phyloP scores from a whole-genome alignment of 2,113 vertebrate species.

The Coptodon rendalli region DNA sequence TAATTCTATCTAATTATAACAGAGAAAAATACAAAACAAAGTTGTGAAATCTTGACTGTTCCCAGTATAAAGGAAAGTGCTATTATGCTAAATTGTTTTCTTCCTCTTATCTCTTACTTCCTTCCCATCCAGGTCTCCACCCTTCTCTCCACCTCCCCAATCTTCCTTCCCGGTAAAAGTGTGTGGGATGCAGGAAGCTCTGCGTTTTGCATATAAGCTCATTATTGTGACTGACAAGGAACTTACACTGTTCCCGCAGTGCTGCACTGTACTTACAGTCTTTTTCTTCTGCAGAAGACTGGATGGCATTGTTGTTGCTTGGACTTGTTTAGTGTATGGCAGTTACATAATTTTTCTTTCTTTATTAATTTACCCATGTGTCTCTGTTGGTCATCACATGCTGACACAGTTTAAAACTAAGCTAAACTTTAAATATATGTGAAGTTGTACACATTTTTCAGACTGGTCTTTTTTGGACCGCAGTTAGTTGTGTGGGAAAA shows the following conservation, averaged over 20 bases:
- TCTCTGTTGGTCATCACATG: neutral
- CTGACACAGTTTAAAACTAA: neutral
- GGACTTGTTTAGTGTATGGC: neutral
- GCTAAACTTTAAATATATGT: neutral
- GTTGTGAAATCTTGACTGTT: neutral
- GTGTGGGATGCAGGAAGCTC: slow-evolving; percentile 9
- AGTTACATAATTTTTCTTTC: neutral
- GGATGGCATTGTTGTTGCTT: neutral
- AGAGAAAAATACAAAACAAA: neutral
- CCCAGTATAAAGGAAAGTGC: neutral
- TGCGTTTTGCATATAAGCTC: slow-evolving; percentile 32
- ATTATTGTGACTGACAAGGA: slow-evolving; percentile 35
- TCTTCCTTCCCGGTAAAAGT: neutral
- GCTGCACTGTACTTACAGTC: neutral
- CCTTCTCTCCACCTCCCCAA: neutral
- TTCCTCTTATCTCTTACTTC: neutral
- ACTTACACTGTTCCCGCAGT: neutral
- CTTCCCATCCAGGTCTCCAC: neutral
- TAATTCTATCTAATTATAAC: neutral
- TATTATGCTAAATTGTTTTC: neutral
- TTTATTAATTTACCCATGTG: neutral
- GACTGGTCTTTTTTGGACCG: neutral
- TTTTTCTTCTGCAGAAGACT: neutral
- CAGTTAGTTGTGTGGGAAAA: neutral
- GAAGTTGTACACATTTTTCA: neutral